Evolutionary conservation across 2,888 invertebrate species (phyloP), one percentile per base, ranked within the genome.

Genomic region (Minunthozetes semirufus): DNA sequence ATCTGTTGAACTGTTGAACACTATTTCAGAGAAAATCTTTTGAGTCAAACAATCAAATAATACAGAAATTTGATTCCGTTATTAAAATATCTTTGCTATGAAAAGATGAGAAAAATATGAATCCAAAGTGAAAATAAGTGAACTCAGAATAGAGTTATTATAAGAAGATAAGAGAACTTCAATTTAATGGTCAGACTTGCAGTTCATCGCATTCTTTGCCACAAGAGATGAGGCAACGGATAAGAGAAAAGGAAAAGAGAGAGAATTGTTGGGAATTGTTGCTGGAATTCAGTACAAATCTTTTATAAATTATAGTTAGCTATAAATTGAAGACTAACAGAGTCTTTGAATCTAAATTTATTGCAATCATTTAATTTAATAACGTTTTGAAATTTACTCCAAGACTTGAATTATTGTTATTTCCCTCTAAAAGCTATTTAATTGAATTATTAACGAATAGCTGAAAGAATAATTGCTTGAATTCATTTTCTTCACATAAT

Each of bases 351-450:
- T 56, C 56, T 56, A 25, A 56, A 56, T 56, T 56, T 56, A 56
- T 56, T 56, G 56, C 50, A 56, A 56, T 25, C 56, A 56, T 56
- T 56, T 56, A 56, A 56, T 56, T 56, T 56, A 56, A 56, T 56
- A 56, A 56, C n/a, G n/a, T 22, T 22, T 56, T 56, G 19, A 22
- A 22, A 56, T 22, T 56, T 11, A 56, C 22, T 56, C 56, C 25
- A 56, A 56, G 19, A 56, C 56, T 22, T 56, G 56, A 56, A 56
- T 11, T 56, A 56, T 56, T 25, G 22, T 56, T 56, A 56, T 56
- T 25, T 6, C 25, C 33, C 53, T 53, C 56, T 56, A 56, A 56
- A 56, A 56, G 56, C 22, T 22, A 56, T 56, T 56, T 13, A 22
- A 56, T 56, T 56, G n/a, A 56, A 56, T 56, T 25, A 56, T 56